A percentile compares a stretch with the other conserved stretches of the same genome.
Evolutionary conservation across 2,888 invertebrate genomes (phyloP).

Genomic region (Stenichneumon culpator): DNA sequence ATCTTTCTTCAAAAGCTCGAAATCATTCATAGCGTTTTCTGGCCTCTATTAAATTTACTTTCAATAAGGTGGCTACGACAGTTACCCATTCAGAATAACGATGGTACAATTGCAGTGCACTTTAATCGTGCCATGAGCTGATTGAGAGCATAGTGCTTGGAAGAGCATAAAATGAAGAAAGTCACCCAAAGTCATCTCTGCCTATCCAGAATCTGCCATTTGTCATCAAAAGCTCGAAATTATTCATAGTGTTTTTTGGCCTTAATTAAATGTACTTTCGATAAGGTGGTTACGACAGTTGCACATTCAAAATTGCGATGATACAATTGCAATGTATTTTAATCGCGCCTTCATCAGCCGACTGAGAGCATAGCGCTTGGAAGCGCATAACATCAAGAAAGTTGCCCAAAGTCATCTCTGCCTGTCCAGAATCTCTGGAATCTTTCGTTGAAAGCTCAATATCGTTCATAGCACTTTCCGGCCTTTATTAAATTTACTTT

Average conservation of each 20-base stretch:
- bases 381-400: neutral
- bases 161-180: neutral
- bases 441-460: constrained; percentile 66
- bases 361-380: neutral
- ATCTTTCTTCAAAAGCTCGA: constrained; percentile 66
- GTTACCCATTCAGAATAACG: neutral
- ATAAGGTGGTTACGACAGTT: constrained; percentile 73
- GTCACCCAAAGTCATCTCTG: neutral
- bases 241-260: constrained; percentile 61
- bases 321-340: too few relatives aligned
- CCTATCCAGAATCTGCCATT: constrained; percentile 25
- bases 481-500: constrained; percentile 75
- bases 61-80: constrained; percentile 69
- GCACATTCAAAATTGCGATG: too few relatives aligned
- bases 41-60: constrained; percentile 56
- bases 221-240: constrained; percentile 65
- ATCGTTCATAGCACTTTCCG: constrained; percentile 61
- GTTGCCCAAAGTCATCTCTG: neutral
- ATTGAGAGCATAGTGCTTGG: neutral
- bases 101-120: too few relatives aligned
- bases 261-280: constrained; percentile 75
- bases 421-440: constrained; percentile 3
- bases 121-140: neutral
- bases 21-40: constrained; percentile 57
- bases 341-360: neutral